Evolutionary conservation across 2,113 vertebrate genomes (phyloP).

Genomic region (Pluvialis apricaria): DNA sequence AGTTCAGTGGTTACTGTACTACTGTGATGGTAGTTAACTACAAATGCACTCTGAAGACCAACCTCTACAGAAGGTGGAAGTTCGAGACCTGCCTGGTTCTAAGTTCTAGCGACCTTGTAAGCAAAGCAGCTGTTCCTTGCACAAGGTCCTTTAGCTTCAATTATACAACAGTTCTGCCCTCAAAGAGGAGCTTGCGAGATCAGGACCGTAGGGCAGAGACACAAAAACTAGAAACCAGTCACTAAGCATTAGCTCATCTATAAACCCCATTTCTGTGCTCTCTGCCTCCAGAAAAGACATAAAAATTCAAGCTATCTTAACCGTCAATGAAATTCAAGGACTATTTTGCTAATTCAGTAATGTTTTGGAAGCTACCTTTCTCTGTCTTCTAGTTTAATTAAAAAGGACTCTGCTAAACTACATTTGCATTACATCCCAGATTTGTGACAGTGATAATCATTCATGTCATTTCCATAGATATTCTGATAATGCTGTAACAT

Average conservation of each 20-base stretch:
- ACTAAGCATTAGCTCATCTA: neutral
- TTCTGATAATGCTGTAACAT: neutral
- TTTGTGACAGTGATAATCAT: neutral
- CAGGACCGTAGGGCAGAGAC: neutral
- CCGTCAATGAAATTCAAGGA: neutral
- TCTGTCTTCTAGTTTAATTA: neutral
- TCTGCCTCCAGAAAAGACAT: neutral
- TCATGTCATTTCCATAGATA: neutral
- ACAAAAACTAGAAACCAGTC: neutral
- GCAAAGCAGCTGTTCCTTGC: neutral
- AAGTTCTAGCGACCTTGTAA: rapidly evolving
- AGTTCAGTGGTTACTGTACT: neutral
- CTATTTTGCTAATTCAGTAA: neutral
- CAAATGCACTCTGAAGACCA: neutral
- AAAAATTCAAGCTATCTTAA: neutral
- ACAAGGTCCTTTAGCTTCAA: neutral
- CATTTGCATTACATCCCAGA: neutral
- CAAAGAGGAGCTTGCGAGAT: neutral
- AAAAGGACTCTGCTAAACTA: neutral
- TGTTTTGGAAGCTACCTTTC: neutral
- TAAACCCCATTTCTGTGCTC: neutral
- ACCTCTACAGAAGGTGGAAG: neutral
- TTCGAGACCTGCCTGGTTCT: neutral
- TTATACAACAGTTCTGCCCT: neutral
- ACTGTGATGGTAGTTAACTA: neutral